These are phyloP conservation scores for Byasa hedistus DNA, from an alignment of 2,888 invertebrate species.

Conservation along the genomic window DNA sequence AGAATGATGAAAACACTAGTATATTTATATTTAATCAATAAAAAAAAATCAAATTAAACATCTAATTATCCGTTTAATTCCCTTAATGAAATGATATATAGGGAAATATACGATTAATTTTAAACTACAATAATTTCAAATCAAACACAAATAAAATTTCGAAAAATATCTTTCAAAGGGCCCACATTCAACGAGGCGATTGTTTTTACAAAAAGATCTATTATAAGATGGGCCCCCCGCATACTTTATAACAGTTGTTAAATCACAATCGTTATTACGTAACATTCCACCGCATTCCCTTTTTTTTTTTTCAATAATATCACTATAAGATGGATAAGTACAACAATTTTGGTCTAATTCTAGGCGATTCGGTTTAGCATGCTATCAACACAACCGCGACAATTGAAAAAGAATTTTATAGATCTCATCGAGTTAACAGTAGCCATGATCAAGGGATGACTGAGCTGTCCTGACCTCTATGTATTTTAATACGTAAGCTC, in stretches of 20 bases:
- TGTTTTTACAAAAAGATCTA: constrained; percentile 31
- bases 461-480: no score
- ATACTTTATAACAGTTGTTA: constrained; percentile 49
- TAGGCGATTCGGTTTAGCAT: constrained; percentile 70
- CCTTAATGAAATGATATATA: constrained; percentile 9
- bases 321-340: constrained; percentile 73
- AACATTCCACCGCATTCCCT: constrained; percentile 64
- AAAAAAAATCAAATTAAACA: constrained; percentile 12
- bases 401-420: not conserved
- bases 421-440: no score
- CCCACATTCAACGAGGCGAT: constrained; percentile 31
- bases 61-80: constrained; percentile 4
- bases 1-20: constrained; percentile 11
- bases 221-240: constrained; percentile 44
- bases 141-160: constrained; percentile 58
- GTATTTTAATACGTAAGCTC: no score
- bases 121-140: constrained; percentile 39
- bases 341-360: constrained; percentile 70
- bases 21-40: constrained; percentile 7
- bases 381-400: constrained; percentile 10
- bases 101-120: constrained; percentile 5
- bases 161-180: constrained; percentile 45
- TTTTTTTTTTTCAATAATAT: constrained; percentile 46
- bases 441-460: no score
- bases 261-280: constrained; percentile 42